phyloP scores from a whole-genome alignment of 2,113 vertebrate genomes.

The Eubucco bourcierii region DNA sequence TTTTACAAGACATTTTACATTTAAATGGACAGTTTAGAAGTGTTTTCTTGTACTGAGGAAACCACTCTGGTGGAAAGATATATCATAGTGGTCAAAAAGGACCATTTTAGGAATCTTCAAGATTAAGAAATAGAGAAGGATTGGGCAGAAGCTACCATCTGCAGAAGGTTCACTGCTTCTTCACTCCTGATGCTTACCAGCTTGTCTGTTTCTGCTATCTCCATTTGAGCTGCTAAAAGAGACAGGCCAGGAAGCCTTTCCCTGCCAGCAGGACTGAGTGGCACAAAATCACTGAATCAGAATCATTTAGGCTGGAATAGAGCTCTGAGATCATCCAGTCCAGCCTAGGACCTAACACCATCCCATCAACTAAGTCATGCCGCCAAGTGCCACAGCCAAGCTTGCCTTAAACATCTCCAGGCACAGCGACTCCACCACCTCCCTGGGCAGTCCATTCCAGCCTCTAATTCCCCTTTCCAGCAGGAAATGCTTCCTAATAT shows the following conservation, averaged over 20 bases:
- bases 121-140: not conserved
- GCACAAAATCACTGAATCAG: no score
- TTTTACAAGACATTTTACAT: not conserved
- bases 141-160: not conserved
- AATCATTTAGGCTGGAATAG: no score
- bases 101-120: not conserved
- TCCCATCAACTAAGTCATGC: no score
- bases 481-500: no score
- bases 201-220: not conserved
- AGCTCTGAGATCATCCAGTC: no score
- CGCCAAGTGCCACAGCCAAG: no score
- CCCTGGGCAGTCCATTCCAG: no score
- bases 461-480: no score
- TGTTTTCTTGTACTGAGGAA: not conserved
- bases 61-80: not conserved
- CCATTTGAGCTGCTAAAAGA: not conserved
- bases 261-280: not conserved
- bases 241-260: not conserved
- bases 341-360: no score
- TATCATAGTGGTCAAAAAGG: not conserved
- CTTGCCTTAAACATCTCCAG: no score
- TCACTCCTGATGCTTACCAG: not conserved
- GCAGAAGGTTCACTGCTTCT: not conserved
- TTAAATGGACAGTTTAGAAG: not conserved
- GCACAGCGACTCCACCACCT: no score